These are phyloP conservation scores for Melanotaenia parkinsoni DNA, from an alignment of 2,797 vertebrate genomes.

Conservation along the genomic window DNA sequence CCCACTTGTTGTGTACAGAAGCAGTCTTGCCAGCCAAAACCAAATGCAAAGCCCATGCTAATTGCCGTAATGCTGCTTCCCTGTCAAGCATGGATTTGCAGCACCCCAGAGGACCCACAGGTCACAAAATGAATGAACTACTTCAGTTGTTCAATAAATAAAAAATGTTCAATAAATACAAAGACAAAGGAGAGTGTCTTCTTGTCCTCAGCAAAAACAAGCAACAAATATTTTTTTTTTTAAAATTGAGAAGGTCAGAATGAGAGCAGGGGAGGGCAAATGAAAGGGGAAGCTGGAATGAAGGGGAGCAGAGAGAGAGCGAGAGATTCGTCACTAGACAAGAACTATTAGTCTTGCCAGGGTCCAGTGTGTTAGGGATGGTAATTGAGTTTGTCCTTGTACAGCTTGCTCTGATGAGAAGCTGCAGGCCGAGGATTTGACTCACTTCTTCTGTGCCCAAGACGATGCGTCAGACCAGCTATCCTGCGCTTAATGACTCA, in stretches of 20 bases:
- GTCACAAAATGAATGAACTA: constrained; percentile 45
- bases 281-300: constrained; percentile 31
- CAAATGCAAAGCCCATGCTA: constrained; percentile 78
- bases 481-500: constrained; percentile 57
- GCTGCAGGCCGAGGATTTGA: constrained; percentile 62
- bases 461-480: constrained; percentile 48
- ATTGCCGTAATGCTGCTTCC: constrained; percentile 77
- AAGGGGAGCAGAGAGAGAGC: constrained; percentile 32
- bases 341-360: constrained; percentile 51
- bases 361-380: constrained; percentile 53
- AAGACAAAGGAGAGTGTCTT: constrained; percentile 27
- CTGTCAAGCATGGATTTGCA: constrained; percentile 69
- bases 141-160: constrained; percentile 54
- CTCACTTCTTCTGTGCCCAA: constrained; percentile 57
- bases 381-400: constrained; percentile 68
- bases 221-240: constrained; percentile 32
- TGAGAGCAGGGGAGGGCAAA: constrained; percentile 16
- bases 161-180: constrained; percentile 44
- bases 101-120: constrained; percentile 21
- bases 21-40: constrained; percentile 68
- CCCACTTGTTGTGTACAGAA: constrained; percentile 70
- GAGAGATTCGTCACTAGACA: constrained; percentile 53
- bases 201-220: constrained; percentile 34
- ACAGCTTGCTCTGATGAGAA: constrained; percentile 70
- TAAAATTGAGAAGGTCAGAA: constrained; percentile 21